Percentiles rank a stretch among this genome's conserved stretches.
Evolutionary conservation across 2,113 vertebrate genomes (phyloP).

Genomic region (Hippocampus abdominalis): DNA sequence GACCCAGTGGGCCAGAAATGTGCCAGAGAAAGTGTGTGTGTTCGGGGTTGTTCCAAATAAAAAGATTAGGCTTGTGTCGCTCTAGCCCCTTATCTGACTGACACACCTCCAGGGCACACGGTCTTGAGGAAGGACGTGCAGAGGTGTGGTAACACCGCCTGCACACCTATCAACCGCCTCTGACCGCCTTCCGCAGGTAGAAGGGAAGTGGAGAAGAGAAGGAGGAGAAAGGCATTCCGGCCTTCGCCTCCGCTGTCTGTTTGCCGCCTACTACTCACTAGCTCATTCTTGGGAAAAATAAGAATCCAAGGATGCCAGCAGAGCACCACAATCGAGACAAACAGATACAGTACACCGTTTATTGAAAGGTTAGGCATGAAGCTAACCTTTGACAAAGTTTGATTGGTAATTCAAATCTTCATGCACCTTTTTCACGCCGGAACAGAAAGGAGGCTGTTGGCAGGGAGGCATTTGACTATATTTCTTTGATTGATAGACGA

Average conservation of each 20-base stretch:
- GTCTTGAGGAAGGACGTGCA: conserved; percentile 60
- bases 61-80: conserved; percentile 29
- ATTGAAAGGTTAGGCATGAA: background rate
- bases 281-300: conserved; percentile 11
- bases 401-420: background rate
- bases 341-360: background rate
- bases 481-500: background rate
- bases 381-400: background rate
- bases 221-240: conserved; percentile 2
- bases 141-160: conserved; percentile 69
- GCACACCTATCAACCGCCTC: conserved; percentile 71
- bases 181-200: conserved; percentile 52
- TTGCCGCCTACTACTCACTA: conserved; percentile 28
- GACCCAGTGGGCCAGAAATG: conserved; percentile 8
- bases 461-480: background rate
- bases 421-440: background rate
- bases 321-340: background rate
- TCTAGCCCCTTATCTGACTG: conserved; percentile 46
- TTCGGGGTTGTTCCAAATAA: conserved; percentile 2
- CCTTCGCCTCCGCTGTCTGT: conserved; percentile 7
- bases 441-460: background rate
- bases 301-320: conserved; percentile 9
- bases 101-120: conserved; percentile 74
- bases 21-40: background rate
- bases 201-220: conserved; percentile 3